phyloP scores from a whole-genome alignment of 1,140 invertebrate species.

The Drosophila ercepeae region DNA sequence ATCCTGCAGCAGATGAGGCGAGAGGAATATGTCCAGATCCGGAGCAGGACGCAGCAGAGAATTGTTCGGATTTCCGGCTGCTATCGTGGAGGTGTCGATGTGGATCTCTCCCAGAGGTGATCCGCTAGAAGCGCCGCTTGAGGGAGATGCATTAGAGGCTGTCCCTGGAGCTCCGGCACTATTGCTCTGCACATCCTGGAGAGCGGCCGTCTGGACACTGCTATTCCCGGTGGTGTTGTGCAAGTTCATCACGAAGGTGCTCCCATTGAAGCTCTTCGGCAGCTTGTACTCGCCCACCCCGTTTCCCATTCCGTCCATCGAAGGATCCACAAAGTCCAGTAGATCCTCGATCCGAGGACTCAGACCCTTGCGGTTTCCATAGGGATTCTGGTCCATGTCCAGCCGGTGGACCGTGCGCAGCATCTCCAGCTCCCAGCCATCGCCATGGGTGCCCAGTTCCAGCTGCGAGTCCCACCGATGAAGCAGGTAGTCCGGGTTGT shows the following conservation, averaged over 20 bases:
- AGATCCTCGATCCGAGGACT: slow-evolving; percentile 87
- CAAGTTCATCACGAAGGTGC: slow-evolving; percentile 86
- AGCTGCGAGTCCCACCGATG: slow-evolving; percentile 82
- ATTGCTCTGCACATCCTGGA: slow-evolving; percentile 70
- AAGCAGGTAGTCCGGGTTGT: slow-evolving; percentile 87
- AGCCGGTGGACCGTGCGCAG: slow-evolving; percentile 85
- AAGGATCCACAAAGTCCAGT: slow-evolving; percentile 84
- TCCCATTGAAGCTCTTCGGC: slow-evolving; percentile 84
- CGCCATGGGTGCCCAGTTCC: slow-evolving; percentile 86
- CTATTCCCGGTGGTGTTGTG: slow-evolving; percentile 74
- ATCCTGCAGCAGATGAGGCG: slow-evolving; percentile 68
- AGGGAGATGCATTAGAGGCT: not conserved
- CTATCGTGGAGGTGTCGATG: slow-evolving; percentile 42
- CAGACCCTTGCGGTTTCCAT: slow-evolving; percentile 89
- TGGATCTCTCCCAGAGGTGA: slow-evolving; percentile 46
- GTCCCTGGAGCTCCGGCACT: slow-evolving; percentile 20
- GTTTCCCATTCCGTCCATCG: slow-evolving; percentile 7
- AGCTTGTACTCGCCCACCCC: slow-evolving; percentile 49
- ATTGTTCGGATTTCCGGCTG: slow-evolving; percentile 40
- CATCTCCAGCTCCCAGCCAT: slow-evolving; percentile 85
- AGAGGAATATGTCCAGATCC: slow-evolving; percentile 70
- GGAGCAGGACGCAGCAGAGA: slow-evolving; percentile 23
- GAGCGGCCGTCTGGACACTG: slow-evolving; percentile 71
- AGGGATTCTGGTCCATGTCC: slow-evolving; percentile 85
- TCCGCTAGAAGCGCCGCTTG: slow-evolving; percentile 16